Evolutionary conservation across 2,113 vertebrate species (phyloP).

Genomic region (Atractosteus spatula): DNA sequence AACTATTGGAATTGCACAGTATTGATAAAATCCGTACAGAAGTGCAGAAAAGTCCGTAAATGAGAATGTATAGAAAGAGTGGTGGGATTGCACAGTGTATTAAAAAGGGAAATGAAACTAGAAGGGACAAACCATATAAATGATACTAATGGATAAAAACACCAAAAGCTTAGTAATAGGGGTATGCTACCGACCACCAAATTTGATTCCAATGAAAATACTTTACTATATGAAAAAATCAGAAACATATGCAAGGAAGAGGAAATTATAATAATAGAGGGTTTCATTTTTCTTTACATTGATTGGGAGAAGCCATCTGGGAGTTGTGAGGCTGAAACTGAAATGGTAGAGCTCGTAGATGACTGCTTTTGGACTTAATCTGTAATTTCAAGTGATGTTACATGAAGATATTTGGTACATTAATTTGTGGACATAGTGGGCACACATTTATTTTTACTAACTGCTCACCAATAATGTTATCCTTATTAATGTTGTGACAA

Average conservation of each 20-base stretch:
- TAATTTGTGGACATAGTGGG: no score
- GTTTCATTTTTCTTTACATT: slow-evolving; percentile 52
- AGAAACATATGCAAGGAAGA: slow-evolving; percentile 59
- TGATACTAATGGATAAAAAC: slow-evolving; percentile 24
- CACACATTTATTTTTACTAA: no score
- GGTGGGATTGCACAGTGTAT: slow-evolving; percentile 29
- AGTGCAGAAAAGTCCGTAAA: no score
- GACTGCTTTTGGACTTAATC: not conserved
- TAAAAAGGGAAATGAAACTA: slow-evolving; percentile 41
- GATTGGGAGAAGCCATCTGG: slow-evolving; percentile 43
- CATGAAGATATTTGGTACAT: no score
- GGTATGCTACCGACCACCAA: slow-evolving; percentile 32
- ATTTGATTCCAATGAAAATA: slow-evolving; percentile 56
- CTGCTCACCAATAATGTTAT: no score
- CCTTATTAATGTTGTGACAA: no score
- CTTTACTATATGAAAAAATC: slow-evolving; percentile 54
- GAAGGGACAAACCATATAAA: slow-evolving; percentile 35
- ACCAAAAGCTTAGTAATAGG: slow-evolving; percentile 46
- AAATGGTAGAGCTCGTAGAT: not conserved
- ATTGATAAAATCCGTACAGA: no score
- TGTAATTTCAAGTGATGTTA: no score
- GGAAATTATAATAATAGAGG: slow-evolving; percentile 44
- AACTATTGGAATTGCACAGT: no score
- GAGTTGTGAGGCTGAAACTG: slow-evolving; percentile 10
- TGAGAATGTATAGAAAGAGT: not conserved